Evolutionary conservation across 1,140 invertebrate genomes (phyloP).

Genomic region (Prorops nasuta): DNA sequence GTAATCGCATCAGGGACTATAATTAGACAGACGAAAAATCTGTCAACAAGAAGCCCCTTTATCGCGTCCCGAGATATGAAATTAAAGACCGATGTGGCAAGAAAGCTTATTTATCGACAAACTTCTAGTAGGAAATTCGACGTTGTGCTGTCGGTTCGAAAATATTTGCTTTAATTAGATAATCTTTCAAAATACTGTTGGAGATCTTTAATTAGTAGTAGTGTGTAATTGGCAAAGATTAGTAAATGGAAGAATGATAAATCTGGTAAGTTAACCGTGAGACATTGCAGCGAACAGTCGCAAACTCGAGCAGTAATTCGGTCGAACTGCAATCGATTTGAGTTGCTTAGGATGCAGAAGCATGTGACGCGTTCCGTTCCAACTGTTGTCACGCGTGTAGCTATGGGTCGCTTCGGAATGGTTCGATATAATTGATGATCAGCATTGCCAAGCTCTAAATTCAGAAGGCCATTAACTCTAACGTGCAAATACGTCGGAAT

Average conservation of each 20-base stretch:
- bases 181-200: too few species aligned
- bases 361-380: constrained; percentile 16
- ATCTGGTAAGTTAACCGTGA: background rate
- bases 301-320: constrained; percentile 10
- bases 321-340: constrained; percentile 14
- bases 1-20: constrained; percentile 21
- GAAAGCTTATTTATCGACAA: background rate
- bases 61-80: too few species aligned
- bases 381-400: constrained; percentile 21
- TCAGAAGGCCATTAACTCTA: constrained; percentile 16
- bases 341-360: constrained; percentile 12
- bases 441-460: constrained; percentile 24
- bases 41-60: too few species aligned
- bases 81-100: background rate
- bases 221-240: too few species aligned
- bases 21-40: constrained; percentile 28
- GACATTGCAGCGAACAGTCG: background rate
- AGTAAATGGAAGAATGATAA: background rate
- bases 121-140: background rate
- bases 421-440: constrained; percentile 24
- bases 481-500: constrained; percentile 16
- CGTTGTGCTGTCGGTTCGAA: background rate
- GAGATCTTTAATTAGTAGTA: too few species aligned
- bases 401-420: constrained; percentile 10
- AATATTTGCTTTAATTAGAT: background rate